phyloP scores from a whole-genome alignment of 1,140 invertebrate genomes.

The Diabrotica virgifera region DNA sequence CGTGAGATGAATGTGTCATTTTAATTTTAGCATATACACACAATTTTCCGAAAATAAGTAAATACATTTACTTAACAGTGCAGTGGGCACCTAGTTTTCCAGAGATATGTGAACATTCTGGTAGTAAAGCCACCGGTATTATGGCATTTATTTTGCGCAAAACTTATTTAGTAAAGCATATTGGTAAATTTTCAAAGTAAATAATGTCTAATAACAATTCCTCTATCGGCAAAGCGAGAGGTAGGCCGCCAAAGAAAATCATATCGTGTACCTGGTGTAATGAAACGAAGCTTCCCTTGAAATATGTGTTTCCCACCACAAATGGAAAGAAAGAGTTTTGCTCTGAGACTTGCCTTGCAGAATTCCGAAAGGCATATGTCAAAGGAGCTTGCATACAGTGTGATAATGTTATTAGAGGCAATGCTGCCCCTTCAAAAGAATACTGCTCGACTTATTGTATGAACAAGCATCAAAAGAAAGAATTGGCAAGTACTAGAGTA shows the following conservation, averaged over 20 bases:
- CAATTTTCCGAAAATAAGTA: slow-evolving; percentile 4
- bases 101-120: not conserved
- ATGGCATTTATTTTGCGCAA: not conserved
- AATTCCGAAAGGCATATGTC: slow-evolving; percentile 83
- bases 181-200: slow-evolving; percentile 6
- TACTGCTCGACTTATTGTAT: slow-evolving; percentile 80
- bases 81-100: not conserved
- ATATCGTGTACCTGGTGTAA: slow-evolving; percentile 81
- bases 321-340: slow-evolving; percentile 91
- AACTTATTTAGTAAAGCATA: slow-evolving; percentile 11
- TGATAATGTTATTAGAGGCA: slow-evolving; percentile 77
- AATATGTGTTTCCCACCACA: slow-evolving; percentile 82
- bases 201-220: slow-evolving; percentile 31
- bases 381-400: slow-evolving; percentile 83
- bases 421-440: slow-evolving; percentile 65
- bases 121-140: slow-evolving; percentile 6
- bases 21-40: slow-evolving; percentile 7
- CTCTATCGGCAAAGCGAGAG: slow-evolving; percentile 57
- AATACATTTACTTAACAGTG: not conserved
- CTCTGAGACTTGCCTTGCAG: slow-evolving; percentile 82
- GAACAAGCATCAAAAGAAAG: slow-evolving; percentile 76
- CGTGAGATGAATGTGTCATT: slow-evolving; percentile 1
- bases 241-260: slow-evolving; percentile 70
- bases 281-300: slow-evolving; percentile 74
- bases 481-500: slow-evolving; percentile 54